Base-by-base conservation (phyloP, 1,140 invertebrate genomes). In the Phymastichus coffea region DNA sequence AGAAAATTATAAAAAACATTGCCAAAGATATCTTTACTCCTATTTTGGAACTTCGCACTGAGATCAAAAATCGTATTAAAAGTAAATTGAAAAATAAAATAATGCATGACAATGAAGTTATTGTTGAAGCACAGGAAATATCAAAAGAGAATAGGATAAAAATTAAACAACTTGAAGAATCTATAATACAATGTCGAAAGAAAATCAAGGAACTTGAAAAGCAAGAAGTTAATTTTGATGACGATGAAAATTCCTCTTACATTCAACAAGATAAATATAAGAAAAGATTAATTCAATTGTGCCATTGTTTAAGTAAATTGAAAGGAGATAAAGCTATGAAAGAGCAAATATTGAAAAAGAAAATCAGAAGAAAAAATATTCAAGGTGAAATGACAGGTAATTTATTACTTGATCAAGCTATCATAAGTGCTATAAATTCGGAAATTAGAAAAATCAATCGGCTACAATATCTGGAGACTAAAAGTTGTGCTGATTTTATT, bases 231-330 rank as follows among this genome's bases (percentile, higher is more conserved):
- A 69, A 75, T 64, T 76, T 78, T 30, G 67, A 79, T 12, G 70
- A 78, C 4, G 73, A 80, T 3, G 61, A 70, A 14, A 63, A 75
- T 66, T 85, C 84, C 28, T 66, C 69, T 44, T 87, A 82, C 68
- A 70, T 86, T 12, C 74, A 81, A 66, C 65, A 80, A n/a, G 81
- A 82, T 38, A 77, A 70, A 12, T 86, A 75, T 47, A 82, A 83
- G 52, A 70, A 73, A 57, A 72, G 72, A 63, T 73, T 80, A 65
- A 72, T 77, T 0, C 63, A 82, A 61, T 57, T 82, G n/a, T n/a
- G 83, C 81, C 64, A 71, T 74, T 23, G 78, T 79, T 22, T 25
- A 30, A 4, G 17, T 37, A 23, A 52, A 20, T 46, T 62, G n/a
- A n/a, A 44, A n/a, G n/a, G n/a, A n/a, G n/a, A n/a, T n/a, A n/a